Percentiles rank a stretch among this genome's conserved stretches.
These are phyloP conservation scores for Neostethus bicornis DNA, from an alignment of 2,797 vertebrate genomes.

Conservation along the genomic window DNA sequence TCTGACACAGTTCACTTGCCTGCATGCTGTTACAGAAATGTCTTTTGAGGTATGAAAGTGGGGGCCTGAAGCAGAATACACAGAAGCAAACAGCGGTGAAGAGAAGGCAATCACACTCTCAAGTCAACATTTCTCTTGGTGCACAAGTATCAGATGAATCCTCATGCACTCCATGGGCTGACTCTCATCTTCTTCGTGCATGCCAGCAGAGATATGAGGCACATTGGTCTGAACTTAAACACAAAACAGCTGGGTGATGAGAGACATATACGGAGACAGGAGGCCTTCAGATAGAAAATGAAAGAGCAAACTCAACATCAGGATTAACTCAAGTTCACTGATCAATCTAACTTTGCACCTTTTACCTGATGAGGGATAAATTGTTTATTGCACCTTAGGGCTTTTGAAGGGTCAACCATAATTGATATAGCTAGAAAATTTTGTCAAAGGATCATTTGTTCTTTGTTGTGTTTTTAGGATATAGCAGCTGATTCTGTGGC, in stretches of 20 bases:
- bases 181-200: conserved; percentile 54
- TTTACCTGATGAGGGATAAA: conserved; percentile 44
- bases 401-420: conserved; percentile 11
- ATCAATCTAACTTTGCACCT: conserved; percentile 21
- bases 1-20: conserved; percentile 76
- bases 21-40: conserved; percentile 77
- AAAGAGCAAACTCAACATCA: conserved; percentile 58
- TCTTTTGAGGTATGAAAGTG: conserved; percentile 56
- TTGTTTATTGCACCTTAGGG: conserved; percentile 45
- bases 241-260: conserved; percentile 73
- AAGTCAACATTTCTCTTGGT: conserved; percentile 52
- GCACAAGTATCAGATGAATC: conserved; percentile 66
- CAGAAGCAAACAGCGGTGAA: conserved; percentile 53
- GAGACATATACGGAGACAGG: conserved; percentile 62
- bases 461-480: neutral
- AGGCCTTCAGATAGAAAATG: conserved; percentile 59
- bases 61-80: conserved; percentile 62
- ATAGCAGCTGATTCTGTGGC: neutral
- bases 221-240: conserved; percentile 62
- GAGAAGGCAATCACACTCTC: conserved; percentile 38
- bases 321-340: conserved; percentile 62
- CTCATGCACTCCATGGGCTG: conserved; percentile 25
- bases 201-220: conserved; percentile 53
- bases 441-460: conserved; percentile 15
- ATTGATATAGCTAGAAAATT: conserved; percentile 5